A percentile compares a stretch with the other conserved stretches of the same genome.
Conservation (phyloP, 2,888 invertebrate species). For the Amorpha juglandis region DNA sequence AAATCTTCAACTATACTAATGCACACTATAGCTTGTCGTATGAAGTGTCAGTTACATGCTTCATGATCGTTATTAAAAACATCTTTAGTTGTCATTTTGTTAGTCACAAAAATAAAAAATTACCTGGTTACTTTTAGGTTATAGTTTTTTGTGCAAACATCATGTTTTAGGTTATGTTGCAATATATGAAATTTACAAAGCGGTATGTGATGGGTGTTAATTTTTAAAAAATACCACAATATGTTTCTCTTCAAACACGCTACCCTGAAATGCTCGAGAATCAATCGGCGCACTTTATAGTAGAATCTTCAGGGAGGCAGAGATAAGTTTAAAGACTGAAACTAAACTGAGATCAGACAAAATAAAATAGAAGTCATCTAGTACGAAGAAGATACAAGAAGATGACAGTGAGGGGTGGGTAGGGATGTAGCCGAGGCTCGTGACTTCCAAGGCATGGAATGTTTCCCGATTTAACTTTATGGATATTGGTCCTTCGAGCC, state of each 20-base stretch:
- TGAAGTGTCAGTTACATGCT: slow-evolving; percentile 62
- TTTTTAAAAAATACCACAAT: slow-evolving; percentile 33
- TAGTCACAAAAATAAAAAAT: slow-evolving; percentile 26
- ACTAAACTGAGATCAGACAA: slow-evolving; percentile 22
- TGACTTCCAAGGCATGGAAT: slow-evolving; percentile 1
- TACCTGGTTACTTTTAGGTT: slow-evolving; percentile 32
- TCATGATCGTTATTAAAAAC: slow-evolving; percentile 36
- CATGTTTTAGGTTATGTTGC: slow-evolving; percentile 46
- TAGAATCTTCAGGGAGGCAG: slow-evolving; percentile 34
- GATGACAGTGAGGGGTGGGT: not conserved
- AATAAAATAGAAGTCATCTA: slow-evolving; percentile 16
- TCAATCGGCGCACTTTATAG: slow-evolving; percentile 37
- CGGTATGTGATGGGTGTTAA: slow-evolving; percentile 54
- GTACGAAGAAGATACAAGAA: slow-evolving; percentile 8
- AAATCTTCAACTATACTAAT: slow-evolving; percentile 63
- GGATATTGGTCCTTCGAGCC: slow-evolving; percentile 12
- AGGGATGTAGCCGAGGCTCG: slow-evolving; percentile 26
- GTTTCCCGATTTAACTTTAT: not conserved
- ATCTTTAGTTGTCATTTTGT: not conserved
- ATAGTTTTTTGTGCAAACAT: slow-evolving; percentile 39
- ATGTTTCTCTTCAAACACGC: slow-evolving; percentile 34
- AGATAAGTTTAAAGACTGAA: slow-evolving; percentile 22
- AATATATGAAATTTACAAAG: slow-evolving; percentile 54
- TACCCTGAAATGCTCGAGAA: slow-evolving; percentile 38
- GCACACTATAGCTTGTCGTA: slow-evolving; percentile 59